Base-by-base conservation (phyloP, 2,888 invertebrate genomes). In the Folsomia candida region DNA sequence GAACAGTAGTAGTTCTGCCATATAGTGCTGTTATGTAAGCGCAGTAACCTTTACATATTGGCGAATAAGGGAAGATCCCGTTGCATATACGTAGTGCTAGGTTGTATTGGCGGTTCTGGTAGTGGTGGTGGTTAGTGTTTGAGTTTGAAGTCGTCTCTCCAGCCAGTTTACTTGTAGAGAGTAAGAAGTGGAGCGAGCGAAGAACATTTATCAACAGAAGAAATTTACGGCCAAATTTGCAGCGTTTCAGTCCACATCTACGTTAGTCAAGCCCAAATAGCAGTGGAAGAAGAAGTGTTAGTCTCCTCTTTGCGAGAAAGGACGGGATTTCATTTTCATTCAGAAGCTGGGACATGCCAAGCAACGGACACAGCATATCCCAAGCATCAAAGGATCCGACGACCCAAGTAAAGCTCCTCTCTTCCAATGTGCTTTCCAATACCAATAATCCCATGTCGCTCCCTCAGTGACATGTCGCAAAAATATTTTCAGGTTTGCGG, bases 121-220 rank as follows among this genome's bases (percentile, higher is more conserved):
- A n/a, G n/a, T n/a, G n/a, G n/a, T n/a, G n/a, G n/a, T n/a, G n/a
- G n/a, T n/a, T 54, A n/a, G 6, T 9, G 54, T 54, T 54, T 54
- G 20, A 54, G 20, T 54, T 54, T 54, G 20, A 54, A 54, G 54
- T 54, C 54, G 4, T 14, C 37, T 37, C 4, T 37, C 54, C 18
- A 54, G 20, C 20, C 54, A 54, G 54, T 54, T 37, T 37, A 54
- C 11, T n/a, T 54, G 54, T n/a, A 14, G 54, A 68, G 64, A 69
- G 67, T 73, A 71, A 60, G 68, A 76, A 78, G 71, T 75, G 71
- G 76, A 78, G 76, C 75, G 74, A 74, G 70, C 72, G 73, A 63
- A 73, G 64, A 65, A 59, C 71, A 75, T 76, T 78, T 78, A 76
- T 76, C 76, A 76, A 76, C 70, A 65, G 62, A 68, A 60, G 54